Percentiles rank a stretch among this genome's conserved stretches.
These are phyloP conservation scores for Lepidocolaptes lacrymiger DNA, from an alignment of 2,797 vertebrate genomes.

Conservation along the genomic window DNA sequence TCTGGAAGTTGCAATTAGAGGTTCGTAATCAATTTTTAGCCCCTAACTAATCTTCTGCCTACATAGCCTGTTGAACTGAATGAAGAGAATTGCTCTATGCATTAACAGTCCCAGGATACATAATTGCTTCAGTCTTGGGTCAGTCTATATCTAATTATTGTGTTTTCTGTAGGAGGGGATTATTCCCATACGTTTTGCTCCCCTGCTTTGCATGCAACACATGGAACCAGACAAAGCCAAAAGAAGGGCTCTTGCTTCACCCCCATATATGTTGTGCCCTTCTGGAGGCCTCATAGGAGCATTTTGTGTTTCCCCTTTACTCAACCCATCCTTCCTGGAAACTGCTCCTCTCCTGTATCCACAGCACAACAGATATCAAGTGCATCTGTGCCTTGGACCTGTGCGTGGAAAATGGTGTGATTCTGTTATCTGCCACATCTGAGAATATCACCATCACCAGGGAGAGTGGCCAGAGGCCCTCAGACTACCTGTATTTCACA, in stretches of 20 bases:
- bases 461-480: not conserved
- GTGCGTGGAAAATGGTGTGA: not conserved
- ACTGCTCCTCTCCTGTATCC: not conserved
- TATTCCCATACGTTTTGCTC: not conserved
- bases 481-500: not conserved
- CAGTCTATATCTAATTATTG: not conserved
- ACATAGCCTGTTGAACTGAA: fast-evolving
- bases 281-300: not conserved
- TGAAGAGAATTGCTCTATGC: not conserved
- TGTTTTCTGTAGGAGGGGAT: not conserved
- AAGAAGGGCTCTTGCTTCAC: not conserved
- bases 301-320: not conserved
- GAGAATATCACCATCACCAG: not conserved
- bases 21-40: not conserved
- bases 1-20: not conserved
- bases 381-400: not conserved
- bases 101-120: not conserved
- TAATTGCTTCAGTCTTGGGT: not conserved
- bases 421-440: not conserved
- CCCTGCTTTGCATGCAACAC: not conserved
- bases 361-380: not conserved
- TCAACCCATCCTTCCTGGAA: not conserved
- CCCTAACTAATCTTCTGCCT: not conserved
- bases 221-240: not conserved
- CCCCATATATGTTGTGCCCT: not conserved